Base-by-base conservation (phyloP, 2,113 vertebrate genomes). In the Pampusana beccarii region DNA sequence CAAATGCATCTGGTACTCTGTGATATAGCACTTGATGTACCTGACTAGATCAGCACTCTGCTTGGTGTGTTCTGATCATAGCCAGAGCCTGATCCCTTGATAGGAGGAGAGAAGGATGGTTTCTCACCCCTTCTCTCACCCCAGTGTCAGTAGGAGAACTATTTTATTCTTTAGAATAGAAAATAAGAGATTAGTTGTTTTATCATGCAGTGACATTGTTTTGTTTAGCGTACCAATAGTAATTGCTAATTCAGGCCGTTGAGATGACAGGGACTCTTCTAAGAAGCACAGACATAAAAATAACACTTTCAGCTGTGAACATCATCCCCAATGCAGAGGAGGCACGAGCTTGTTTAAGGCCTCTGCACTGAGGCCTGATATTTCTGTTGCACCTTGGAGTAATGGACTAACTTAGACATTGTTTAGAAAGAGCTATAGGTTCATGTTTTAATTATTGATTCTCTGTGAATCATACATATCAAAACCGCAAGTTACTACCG, bases 41-140 rank as follows among this genome's bases (percentile, higher is more conserved):
- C 0, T 2, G 10, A 11, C 34, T 51, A 44, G 31, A 17, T 25
- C 16, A 31, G 34, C 4, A 5, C 48, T 67, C 23, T 2, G 0
- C 38, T n/a, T 58, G 29, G 1, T 44, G 20, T 33, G 46, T 36
- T 84, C 66, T 67, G 38, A 16, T 48, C 11, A 3, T 3, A 58
- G n/a, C 46, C 23, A 46, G 51, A 61, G 44, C 46, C 19, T 11
- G 3, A n/a, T 51, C 62, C 10, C 9, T 73, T n/a, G 60, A 8
- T 4, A 46, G 51, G 21, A 69, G 23, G 7, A 42, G 6, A 31
- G 16, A 70, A 40, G 29, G 16, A 31, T 54, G 33, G 5, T 56
- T 86, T 75, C 48, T 75, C 3, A 29, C 25, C 38, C 7, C 8
- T 71, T 5, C 19, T 58, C 9, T 66, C 25, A 3, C 44, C 16